Base-by-base conservation (phyloP, 2,797 vertebrate genomes). In the Thunnus albacares region DNA sequence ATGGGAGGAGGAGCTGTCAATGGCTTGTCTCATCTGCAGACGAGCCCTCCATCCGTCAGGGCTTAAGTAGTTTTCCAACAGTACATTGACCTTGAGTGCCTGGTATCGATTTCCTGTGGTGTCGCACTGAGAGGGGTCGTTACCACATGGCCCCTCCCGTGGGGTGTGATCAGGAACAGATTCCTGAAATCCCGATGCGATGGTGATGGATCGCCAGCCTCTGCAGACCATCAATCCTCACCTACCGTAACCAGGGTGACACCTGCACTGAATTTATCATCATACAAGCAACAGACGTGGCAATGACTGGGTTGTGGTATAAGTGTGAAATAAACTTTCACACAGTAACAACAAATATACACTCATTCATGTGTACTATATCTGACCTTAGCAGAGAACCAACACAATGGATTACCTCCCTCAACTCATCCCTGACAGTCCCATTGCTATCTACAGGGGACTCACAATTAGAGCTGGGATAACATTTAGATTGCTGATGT, bases 1-100 rank as follows among this genome's bases (percentile, higher is more conserved):
- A 45, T 51, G 35, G 64, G 63, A 67, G 55, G 63, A 72, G 93
- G 90, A 84, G 89, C 95, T 97, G 97, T 97, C 96, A 96, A 88
- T 95, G 94, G 94, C 95, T 93, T 92, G 94, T 96, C 95, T 95
- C 95, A 91, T 97, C 95, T 95, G 94, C 94, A 94, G 94, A 93
- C 91, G 90, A 96, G 82, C 73, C 82, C 71, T 95, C 95, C 95
- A 98, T 99, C 96, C 94, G 95, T 98, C 97, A 98, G 95, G 88
- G 90, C 96, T 96, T 98, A 97, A 98, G 97, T 96, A 98, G 97
- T 97, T 98, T 98, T 97, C 96, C 96, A 97, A 97, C 97, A 98
- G 96, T 97, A 97, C 97, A 98, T 98, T 99, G 98, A 99, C 98
- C 98, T 99, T 99, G 97, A 98, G 96, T 96, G 96, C 75, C 73